These are phyloP conservation scores for Heterotilapia buettikoferi DNA, from an alignment of 2,113 vertebrate species.

Conservation along the genomic window DNA sequence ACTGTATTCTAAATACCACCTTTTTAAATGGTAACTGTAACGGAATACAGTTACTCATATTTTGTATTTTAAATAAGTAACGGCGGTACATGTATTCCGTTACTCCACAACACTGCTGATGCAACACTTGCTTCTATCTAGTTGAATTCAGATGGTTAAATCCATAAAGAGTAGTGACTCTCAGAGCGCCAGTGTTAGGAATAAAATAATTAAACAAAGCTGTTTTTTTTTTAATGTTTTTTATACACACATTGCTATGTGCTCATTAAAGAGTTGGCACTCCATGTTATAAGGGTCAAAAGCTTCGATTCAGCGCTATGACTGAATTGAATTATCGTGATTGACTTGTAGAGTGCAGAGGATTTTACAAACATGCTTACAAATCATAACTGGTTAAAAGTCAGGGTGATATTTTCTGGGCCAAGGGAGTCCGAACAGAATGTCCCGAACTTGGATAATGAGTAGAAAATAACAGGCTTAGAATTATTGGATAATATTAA, in stretches of 20 bases:
- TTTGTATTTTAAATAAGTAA: too few relatives aligned
- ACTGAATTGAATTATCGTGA: not conserved
- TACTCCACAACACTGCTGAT: too few relatives aligned
- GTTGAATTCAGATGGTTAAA: not conserved
- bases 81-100: too few relatives aligned
- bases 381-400: not conserved
- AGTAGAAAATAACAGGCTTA: not conserved
- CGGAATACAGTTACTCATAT: too few relatives aligned
- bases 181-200: not conserved
- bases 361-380: not conserved
- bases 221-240: fast-evolving
- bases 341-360: not conserved
- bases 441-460: not conserved
- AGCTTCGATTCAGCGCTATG: not conserved
- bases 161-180: not conserved
- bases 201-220: not conserved
- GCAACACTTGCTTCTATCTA: not conserved
- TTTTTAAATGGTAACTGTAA: too few relatives aligned
- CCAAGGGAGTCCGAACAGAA: not conserved
- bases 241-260: not conserved
- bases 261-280: not conserved
- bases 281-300: not conserved
- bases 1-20: too few relatives aligned
- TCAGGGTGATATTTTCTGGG: not conserved
- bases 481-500: not conserved